Percentiles rank a stretch among this genome's conserved stretches.
These are phyloP conservation scores for Lycocorax pyrrhopterus DNA, from an alignment of 2,113 vertebrate species.

Conservation along the genomic window DNA sequence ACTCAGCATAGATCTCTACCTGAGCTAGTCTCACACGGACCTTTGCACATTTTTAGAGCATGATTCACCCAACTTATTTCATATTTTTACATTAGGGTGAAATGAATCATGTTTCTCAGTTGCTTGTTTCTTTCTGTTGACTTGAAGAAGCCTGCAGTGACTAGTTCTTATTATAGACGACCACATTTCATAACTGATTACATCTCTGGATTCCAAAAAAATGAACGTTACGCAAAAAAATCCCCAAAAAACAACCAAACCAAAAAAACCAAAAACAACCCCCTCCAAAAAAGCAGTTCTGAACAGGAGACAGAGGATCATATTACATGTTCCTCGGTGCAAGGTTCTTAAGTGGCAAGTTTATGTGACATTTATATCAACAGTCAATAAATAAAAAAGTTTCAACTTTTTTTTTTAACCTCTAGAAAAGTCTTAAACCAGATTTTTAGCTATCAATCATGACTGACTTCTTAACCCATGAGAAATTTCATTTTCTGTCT, in stretches of 20 bases:
- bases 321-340: not conserved
- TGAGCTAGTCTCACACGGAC: not conserved
- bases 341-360: not conserved
- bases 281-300: not conserved
- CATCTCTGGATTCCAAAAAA: not conserved
- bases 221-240: fast-evolving
- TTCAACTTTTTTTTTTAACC: not conserved
- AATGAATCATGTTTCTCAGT: not conserved
- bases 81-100: not conserved
- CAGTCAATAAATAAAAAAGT: not conserved
- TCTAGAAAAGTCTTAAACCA: not conserved
- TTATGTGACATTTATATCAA: not conserved
- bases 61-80: not conserved
- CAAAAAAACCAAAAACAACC: no score
- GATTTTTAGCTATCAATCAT: not conserved
- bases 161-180: not conserved
- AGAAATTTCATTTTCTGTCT: not conserved
- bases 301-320: not conserved
- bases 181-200: not conserved
- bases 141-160: not conserved
- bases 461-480: not conserved
- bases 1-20: not conserved
- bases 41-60: not conserved
- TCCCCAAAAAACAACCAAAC: no score
- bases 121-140: not conserved